Evolutionary conservation across 2,888 invertebrate species (phyloP).

Genomic region (Glaucopsyche alexis): DNA sequence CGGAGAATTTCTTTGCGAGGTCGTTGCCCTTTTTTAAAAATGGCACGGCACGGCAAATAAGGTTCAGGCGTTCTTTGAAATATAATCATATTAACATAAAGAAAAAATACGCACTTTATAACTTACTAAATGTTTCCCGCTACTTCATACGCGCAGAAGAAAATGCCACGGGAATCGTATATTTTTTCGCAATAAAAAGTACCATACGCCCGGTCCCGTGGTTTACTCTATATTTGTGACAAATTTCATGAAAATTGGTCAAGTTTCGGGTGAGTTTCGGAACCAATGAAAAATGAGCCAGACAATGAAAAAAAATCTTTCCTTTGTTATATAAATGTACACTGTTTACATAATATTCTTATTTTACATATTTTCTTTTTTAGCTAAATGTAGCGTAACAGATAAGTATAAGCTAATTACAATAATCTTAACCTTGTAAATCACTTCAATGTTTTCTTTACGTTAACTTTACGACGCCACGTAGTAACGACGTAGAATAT

Average conservation of each 20-base stretch:
- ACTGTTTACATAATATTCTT: neutral
- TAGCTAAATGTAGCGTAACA: neutral
- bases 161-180: no score
- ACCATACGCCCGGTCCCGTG: neutral
- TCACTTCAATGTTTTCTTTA: conserved; percentile 7
- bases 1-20: neutral
- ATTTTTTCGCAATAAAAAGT: no score
- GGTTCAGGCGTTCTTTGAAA: neutral
- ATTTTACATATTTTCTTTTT: neutral
- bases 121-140: neutral
- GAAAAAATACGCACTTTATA: neutral
- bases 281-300: neutral
- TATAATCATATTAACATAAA: neutral
- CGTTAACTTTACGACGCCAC: neutral
- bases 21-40: neutral
- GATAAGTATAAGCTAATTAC: conserved; percentile 3
- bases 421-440: neutral
- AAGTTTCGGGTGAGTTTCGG: no score
- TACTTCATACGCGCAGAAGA: neutral
- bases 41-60: neutral
- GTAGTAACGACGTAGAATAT: neutral
- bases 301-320: neutral
- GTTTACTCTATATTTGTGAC: no score
- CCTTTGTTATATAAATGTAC: no score
- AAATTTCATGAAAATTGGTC: neutral